A percentile compares a stretch with the other conserved stretches of the same genome.
Conservation (phyloP, 2,113 vertebrate species). For the Sisor rabdophorus region DNA sequence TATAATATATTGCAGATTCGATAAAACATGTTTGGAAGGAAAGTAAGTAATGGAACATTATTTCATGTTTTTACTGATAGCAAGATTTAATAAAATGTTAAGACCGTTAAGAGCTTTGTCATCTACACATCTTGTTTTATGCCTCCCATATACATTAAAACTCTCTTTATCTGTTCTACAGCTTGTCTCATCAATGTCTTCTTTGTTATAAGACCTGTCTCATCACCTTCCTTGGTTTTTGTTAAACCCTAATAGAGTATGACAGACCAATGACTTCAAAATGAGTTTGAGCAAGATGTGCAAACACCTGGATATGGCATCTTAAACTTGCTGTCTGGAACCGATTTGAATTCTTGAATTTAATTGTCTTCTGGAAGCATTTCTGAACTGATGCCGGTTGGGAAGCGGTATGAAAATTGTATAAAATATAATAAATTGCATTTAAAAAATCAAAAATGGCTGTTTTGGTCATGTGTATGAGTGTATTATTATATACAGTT, state of each 20-base stretch:
- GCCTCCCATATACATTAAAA: constrained; percentile 1
- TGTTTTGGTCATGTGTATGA: too few relatives aligned
- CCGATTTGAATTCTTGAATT: constrained; percentile 70
- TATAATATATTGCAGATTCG: constrained; percentile 12
- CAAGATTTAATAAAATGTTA: constrained; percentile 6
- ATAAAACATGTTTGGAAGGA: constrained; percentile 24
- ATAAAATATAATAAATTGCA: constrained; percentile 39
- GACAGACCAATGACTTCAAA: constrained; percentile 56
- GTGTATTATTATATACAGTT: too few relatives aligned
- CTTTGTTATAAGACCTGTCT: constrained; percentile 14
- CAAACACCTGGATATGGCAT: constrained; percentile 65
- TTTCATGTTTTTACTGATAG: not conserved
- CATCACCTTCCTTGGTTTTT: not conserved
- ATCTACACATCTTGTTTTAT: constrained; percentile 30
- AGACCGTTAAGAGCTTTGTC: constrained; percentile 5
- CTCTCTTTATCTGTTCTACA: not conserved
- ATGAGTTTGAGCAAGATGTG: constrained; percentile 58
- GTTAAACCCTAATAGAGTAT: constrained; percentile 49
- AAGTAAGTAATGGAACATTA: not conserved
- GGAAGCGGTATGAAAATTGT: constrained; percentile 59
- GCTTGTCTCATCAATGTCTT: constrained; percentile 3
- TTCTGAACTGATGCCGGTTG: constrained; percentile 60
- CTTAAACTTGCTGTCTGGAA: constrained; percentile 72
- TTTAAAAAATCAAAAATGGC: not conserved
- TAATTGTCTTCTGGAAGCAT: constrained; percentile 57